Conservation (phyloP, 2,888 invertebrate species). For the Acronicta psi region DNA sequence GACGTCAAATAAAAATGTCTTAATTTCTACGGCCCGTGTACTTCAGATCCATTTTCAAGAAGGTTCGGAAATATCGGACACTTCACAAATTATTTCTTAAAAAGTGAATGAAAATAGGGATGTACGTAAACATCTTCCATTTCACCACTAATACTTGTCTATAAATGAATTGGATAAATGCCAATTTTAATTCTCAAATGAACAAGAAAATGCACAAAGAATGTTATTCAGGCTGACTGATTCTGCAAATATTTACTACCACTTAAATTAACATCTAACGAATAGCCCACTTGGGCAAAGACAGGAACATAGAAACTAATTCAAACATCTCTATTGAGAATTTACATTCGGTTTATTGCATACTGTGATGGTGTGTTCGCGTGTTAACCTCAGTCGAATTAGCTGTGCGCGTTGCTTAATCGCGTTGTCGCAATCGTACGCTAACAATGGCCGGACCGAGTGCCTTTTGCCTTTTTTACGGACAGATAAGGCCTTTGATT, state of each 20-base stretch:
- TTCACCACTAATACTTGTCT: not conserved
- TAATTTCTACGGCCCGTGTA: slow-evolving; percentile 44
- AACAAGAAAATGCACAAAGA: slow-evolving; percentile 13
- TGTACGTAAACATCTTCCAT: slow-evolving; percentile 8
- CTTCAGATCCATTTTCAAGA: slow-evolving; percentile 17
- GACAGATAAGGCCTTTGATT: slow-evolving; percentile 74
- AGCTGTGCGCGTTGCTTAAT: slow-evolving; percentile 74
- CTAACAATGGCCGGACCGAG: slow-evolving; percentile 73
- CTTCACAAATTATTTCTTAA: slow-evolving; percentile 25
- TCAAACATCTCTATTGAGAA: slow-evolving; percentile 68
- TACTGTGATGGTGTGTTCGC: slow-evolving; percentile 76
- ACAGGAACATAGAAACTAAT: slow-evolving; percentile 44
- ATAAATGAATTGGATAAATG: not conserved
- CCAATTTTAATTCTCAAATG: not conserved
- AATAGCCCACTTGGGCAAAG: slow-evolving; percentile 17
- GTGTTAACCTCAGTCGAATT: slow-evolving; percentile 76
- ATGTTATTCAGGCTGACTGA: slow-evolving; percentile 6
- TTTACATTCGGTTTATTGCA: slow-evolving; percentile 64
- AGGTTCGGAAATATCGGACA: slow-evolving; percentile 14
- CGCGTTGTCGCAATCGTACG: slow-evolving; percentile 75
- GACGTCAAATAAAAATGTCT: slow-evolving; percentile 58
- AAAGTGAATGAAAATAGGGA: slow-evolving; percentile 28
- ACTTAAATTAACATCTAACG: slow-evolving; percentile 35
- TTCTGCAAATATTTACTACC: slow-evolving; percentile 35
- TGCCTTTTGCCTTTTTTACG: slow-evolving; percentile 68